A percentile compares a stretch with the other conserved stretches of the same genome.
Conservation (phyloP, 2,113 vertebrate genomes). For the Poeciliopsis retropinna region DNA sequence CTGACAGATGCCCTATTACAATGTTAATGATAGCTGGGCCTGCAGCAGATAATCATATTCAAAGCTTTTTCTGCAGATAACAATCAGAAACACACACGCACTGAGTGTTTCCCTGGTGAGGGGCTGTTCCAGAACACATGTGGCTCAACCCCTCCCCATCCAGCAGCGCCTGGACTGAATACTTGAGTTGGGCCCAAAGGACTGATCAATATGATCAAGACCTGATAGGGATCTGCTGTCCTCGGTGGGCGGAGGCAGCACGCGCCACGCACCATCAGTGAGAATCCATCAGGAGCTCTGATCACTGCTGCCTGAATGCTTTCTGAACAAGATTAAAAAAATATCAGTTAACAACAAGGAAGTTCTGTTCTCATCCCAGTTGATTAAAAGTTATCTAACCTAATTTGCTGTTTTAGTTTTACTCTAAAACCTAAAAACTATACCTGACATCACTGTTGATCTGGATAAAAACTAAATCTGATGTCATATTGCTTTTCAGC, state of each 20-base stretch:
- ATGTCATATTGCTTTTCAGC: too few species aligned
- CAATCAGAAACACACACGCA: conserved; percentile 64
- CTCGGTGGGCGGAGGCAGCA: conserved; percentile 37
- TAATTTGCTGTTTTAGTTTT: too few species aligned
- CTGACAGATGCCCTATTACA: conserved; percentile 82
- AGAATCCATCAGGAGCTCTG: conserved; percentile 40
- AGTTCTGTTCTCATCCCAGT: too few species aligned
- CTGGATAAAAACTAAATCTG: too few species aligned
- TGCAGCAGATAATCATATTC: conserved; percentile 75
- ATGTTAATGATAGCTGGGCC: conserved; percentile 77
- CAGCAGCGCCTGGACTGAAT: conserved; percentile 16
- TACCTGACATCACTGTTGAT: too few species aligned
- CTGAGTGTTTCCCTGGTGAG: conserved; percentile 54
- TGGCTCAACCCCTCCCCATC: conserved; percentile 41
- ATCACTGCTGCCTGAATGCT: not conserved
- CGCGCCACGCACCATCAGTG: conserved; percentile 42
- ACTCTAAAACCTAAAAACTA: too few species aligned
- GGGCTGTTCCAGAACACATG: conserved; percentile 57
- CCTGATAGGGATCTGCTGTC: conserved; percentile 59
- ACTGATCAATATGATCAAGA: conserved; percentile 44
- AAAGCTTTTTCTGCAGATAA: conserved; percentile 75
- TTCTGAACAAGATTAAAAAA: too few species aligned
- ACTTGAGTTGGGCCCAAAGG: conserved; percentile 16
- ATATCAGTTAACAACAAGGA: too few species aligned
- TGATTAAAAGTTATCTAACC: too few species aligned